phyloP scores from a whole-genome alignment of 2,113 vertebrate genomes.

The Haemorhous mexicanus region DNA sequence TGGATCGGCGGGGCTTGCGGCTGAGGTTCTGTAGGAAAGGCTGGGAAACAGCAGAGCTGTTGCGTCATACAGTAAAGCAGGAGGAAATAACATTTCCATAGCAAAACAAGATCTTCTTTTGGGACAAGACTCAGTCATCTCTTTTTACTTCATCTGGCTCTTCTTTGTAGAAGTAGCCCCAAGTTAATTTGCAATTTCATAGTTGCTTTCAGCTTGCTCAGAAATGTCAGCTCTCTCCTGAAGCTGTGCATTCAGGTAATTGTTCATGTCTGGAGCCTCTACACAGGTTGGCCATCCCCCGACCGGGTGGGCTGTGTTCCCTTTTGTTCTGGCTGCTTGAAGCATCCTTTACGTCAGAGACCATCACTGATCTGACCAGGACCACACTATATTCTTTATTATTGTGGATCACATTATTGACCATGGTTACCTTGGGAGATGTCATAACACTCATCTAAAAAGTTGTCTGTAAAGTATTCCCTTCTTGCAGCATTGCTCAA shows the following conservation, averaged over 20 bases:
- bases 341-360: conserved; percentile 42
- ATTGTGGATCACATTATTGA: conserved; percentile 88
- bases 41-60: background rate
- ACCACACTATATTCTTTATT: conserved; percentile 90
- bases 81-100: background rate
- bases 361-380: conserved; percentile 79
- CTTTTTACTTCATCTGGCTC: conserved; percentile 67
- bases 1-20: background rate
- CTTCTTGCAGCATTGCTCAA: conserved; percentile 86
- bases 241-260: background rate
- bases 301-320: background rate
- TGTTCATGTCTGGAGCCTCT: background rate
- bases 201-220: conserved; percentile 67
- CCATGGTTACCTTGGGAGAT: conserved; percentile 84
- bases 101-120: background rate
- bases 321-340: conserved; percentile 33
- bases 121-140: conserved; percentile 65
- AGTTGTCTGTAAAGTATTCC: conserved; percentile 91
- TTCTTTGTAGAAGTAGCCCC: conserved; percentile 72
- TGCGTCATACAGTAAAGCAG: background rate
- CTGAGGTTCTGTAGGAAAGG: background rate
- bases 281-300: background rate
- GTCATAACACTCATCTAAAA: conserved; percentile 81
- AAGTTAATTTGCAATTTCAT: conserved; percentile 71
- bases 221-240: background rate